Evolutionary conservation across 2,888 invertebrate species (phyloP), one percentile per base, ranked within the genome.

Genomic region (Polymixis flavicincta): DNA sequence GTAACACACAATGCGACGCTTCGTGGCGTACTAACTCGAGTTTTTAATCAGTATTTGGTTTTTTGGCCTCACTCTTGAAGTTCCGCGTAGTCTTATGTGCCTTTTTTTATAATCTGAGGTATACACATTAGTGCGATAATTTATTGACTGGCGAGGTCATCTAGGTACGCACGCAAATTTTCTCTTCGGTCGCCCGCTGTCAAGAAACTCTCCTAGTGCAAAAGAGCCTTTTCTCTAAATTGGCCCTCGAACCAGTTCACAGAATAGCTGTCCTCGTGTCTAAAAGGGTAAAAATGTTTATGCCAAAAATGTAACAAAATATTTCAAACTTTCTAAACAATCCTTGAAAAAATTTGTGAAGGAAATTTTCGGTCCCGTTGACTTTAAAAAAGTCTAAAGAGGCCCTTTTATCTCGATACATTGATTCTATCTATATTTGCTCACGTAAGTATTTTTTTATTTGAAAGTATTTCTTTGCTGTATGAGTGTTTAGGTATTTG

Each of bases 251-350:
- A 55, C 32, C 52, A 63, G 55, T 65, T 59, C 75, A 19, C 42
- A 45, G 37, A 75, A 60, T 59, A 48, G 37, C 65, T 42, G 28
- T 25, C 52, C 45, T 28, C 28, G 22, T 70, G 25, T 76, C 66
- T 61, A 59, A 76, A 83, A 83, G 67, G 71, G 71, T 75, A 75
- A 78, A 79, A 85, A 81, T 67, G 63, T 74, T 76, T 54, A 74
- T 66, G 73, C 9, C 54, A 65, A 77, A 85, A 83, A 83, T 73
- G 60, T 74, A 57, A 78, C 71, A 14, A 67, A 63, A 71, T 74
- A 32, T 83, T 81, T 64, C 45, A 63, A 85, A 85, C 69, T 85
- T 85, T 71, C 54, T 25, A 25, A 85, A 85, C 73, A 85, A 76
- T 76, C 75, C 50, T 78, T 48, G 37, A 68, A 78, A 78, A 78